phyloP scores from a whole-genome alignment of 1,140 invertebrate genomes.

The Drosophila nikananu region DNA sequence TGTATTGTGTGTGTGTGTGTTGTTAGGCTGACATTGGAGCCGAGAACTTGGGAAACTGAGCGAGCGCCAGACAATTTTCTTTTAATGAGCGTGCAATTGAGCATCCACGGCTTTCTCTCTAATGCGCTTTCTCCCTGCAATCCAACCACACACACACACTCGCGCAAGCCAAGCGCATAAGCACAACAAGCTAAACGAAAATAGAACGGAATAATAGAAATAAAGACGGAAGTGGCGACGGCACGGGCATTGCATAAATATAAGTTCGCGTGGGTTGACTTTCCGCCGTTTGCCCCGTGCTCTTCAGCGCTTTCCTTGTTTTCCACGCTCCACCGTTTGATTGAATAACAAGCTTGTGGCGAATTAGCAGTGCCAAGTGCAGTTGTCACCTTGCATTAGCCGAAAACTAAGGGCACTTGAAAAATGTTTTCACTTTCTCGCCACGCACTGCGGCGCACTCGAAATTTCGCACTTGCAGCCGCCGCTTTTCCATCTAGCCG shows the following conservation, averaged over 20 bases:
- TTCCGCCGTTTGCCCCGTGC: slow-evolving; percentile 31
- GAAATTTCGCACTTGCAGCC: slow-evolving; percentile 62
- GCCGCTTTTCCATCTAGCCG: slow-evolving; percentile 37
- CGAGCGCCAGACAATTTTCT: slow-evolving; percentile 30
- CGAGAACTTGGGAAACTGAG: slow-evolving; percentile 16
- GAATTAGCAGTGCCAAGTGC: slow-evolving; percentile 50
- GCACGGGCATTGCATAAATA: slow-evolving; percentile 66
- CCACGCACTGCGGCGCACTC: slow-evolving; percentile 69
- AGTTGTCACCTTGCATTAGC: slow-evolving; percentile 42
- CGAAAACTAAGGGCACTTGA: slow-evolving; percentile 38
- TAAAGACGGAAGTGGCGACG: slow-evolving; percentile 67
- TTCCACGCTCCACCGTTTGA: slow-evolving; percentile 30
- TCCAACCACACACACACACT: slow-evolving; percentile 10
- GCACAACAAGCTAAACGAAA: slow-evolving; percentile 29
- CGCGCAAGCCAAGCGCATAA: slow-evolving; percentile 4
- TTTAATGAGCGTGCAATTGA: slow-evolving; percentile 54
- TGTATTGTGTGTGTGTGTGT: slow-evolving; percentile 7
- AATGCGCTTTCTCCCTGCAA: slow-evolving; percentile 65
- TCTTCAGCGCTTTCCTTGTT: slow-evolving; percentile 8
- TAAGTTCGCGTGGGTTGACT: slow-evolving; percentile 65
- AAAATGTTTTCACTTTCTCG: slow-evolving; percentile 81
- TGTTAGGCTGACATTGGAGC: slow-evolving; percentile 45
- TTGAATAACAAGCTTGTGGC: slow-evolving; percentile 66
- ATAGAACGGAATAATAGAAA: slow-evolving; percentile 53
- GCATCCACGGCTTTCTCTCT: slow-evolving; percentile 66